Evolutionary conservation across 2,797 vertebrate species (phyloP), one percentile per base, ranked within the genome.

Genomic region (Oreonectes daqikongensis): DNA sequence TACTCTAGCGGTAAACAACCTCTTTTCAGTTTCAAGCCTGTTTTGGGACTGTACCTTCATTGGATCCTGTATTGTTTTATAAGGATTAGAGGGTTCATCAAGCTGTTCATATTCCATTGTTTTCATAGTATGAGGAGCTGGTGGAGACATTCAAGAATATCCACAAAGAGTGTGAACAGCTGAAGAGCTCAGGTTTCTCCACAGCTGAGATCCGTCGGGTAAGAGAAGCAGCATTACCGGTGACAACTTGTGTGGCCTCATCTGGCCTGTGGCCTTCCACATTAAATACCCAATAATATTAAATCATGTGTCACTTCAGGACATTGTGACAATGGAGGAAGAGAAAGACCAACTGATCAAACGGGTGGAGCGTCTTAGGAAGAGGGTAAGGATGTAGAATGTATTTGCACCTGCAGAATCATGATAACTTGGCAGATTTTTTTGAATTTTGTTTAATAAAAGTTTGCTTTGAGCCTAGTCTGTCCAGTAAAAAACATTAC

Each of bases 261-360:
- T 50, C 53, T 77, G 63, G 12, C 52, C 22, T n/a, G 28, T 44
- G 57, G 40, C 10, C 10, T 59, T 75, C 20, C 22, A 30, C 3
- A 24, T 48, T 50, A 59, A 67, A 44, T 46, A 32, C 38, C 55
- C 61, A 32, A 22, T 24, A 10, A 53, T 53, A 22, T 5, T 8
- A 53, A 50, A 1, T 42, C n/a, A 22, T 65, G 32, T 80, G n/a
- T 60, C 59, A 10, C 48, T 85, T 35, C 87, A 99, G 97, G 98
- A 99, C 85, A 99, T 99, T 57, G 87, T 87, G 83, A 94, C 95
- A 8, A 99, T 99, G 98, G 98, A 99, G 85, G 98, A 98, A 81
- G 98, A 99, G 88, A 99, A 98, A 81, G 96, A 97, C 83, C 96
- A 98, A 83, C 93, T 99, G 17, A 89, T 95, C 85, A 99, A 98